phyloP scores from a whole-genome alignment of 2,113 vertebrate genomes.

The Pedetes capensis region DNA sequence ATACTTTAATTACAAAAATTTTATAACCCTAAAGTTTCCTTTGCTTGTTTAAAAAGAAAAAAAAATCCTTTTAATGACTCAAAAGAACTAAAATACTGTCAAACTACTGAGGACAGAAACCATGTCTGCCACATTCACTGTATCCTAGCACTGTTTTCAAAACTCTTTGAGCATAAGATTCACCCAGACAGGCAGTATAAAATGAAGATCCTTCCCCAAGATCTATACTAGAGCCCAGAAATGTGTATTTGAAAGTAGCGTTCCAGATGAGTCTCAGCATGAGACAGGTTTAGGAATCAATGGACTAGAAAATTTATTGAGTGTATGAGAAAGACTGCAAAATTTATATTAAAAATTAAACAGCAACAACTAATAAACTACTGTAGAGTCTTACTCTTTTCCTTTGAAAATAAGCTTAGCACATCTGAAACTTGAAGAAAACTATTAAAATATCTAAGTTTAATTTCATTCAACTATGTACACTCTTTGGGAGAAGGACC shows the following conservation, averaged over 20 bases:
- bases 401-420: conserved; percentile 16
- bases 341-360: conserved; percentile 40
- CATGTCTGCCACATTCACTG: neutral
- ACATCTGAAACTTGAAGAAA: conserved; percentile 27
- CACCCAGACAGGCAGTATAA: neutral
- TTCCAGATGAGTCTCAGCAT: neutral
- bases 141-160: neutral
- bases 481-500: too few relatives aligned
- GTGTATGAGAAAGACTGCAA: neutral
- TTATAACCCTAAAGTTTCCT: conserved; percentile 2
- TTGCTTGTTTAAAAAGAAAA: neutral
- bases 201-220: neutral
- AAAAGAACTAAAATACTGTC: conserved; percentile 11
- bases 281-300: neutral
- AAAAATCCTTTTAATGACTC: conserved; percentile 34
- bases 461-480: conserved; percentile 40
- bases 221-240: neutral
- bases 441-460: neutral
- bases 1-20: neutral
- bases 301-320: neutral
- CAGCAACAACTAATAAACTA: conserved; percentile 31
- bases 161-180: neutral
- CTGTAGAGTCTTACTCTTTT: neutral
- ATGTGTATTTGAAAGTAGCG: neutral
- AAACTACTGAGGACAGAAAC: neutral